A percentile compares a stretch with the other conserved stretches of the same genome.
These are phyloP conservation scores for Stigmatopora argus DNA, from an alignment of 2,113 vertebrate species.

Conservation along the genomic window DNA sequence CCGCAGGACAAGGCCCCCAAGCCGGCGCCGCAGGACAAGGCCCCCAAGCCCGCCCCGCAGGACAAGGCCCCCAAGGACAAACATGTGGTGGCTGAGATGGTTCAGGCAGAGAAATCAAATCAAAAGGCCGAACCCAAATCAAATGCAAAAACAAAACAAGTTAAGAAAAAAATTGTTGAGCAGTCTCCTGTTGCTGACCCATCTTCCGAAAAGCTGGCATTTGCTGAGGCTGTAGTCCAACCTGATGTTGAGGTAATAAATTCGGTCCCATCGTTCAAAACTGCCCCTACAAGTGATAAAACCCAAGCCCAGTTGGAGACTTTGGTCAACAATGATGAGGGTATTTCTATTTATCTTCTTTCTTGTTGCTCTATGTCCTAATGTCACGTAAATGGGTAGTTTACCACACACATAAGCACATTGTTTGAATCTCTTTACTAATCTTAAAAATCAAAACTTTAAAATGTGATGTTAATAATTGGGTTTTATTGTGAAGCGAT, in stretches of 20 bases:
- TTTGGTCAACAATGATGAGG: constrained; percentile 89
- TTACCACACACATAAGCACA: background rate
- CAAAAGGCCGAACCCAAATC: background rate
- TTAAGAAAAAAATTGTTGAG: constrained; percentile 1
- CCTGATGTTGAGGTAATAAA: constrained; percentile 41
- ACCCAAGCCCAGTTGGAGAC: constrained; percentile 74
- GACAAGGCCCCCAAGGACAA: background rate
- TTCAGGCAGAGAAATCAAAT: background rate
- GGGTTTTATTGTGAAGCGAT: too few species aligned
- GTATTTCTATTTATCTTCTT: constrained; percentile 71
- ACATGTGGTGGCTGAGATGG: too few species aligned
- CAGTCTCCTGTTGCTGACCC: constrained; percentile 29
- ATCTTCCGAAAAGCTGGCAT: constrained; percentile 67
- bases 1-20: background rate
- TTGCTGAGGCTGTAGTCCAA: constrained; percentile 62
- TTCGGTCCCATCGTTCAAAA: constrained; percentile 48
- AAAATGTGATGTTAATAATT: background rate
- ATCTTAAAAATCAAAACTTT: background rate
- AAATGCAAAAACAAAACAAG: constrained; percentile 1
- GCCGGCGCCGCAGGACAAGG: background rate
- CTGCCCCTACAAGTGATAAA: constrained; percentile 60
- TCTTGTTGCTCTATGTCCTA: constrained; percentile 27
- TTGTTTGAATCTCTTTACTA: background rate
- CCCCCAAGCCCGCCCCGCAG: constrained; percentile 1
- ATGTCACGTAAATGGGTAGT: constrained; percentile 5